Evolutionary conservation across 2,888 invertebrate species (phyloP), one percentile per base, ranked within the genome.

Genomic region (Sarcophaga variegata): DNA sequence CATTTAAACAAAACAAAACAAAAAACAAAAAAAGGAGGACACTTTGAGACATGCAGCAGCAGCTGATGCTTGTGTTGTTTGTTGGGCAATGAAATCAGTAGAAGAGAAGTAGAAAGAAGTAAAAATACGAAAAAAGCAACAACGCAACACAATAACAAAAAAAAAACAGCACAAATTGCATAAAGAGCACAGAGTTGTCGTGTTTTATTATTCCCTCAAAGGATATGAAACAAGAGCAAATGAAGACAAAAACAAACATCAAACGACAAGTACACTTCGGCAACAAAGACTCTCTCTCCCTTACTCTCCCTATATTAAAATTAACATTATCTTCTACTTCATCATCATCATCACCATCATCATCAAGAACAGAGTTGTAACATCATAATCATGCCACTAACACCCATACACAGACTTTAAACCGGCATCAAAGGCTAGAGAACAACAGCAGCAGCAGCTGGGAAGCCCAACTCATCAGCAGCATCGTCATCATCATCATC

Each of bases 141-240:
- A 80, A 80, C 64, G 69, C 62, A 67, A 69, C 62, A 72, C 62
- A 72, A 22, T 67, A 69, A n/a, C 12, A 37, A 22, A 62, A 62
- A 71, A 25, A 66, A 22, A 10, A 22, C n/a, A 47, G 14, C 60
- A 27, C 22, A 20, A 20, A 72, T 59, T 27, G 59, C 71, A 84
- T 87, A 84, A 82, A 81, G 81, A 87, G 87, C 81, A 79, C 71
- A 82, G 75, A 77, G 83, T 84, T 81, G 83, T 86, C 87, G 87
- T 84, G 66, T 79, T 87, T 87, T 87, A 84, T 84, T 84, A 87
- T 87, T 87, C 87, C 84, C 87, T 84, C 87, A 84, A 87, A 87
- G 87, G 87, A 87, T 84, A 37, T 37, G 37, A 37, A 87, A 87
- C 79, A 82, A 87, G 87, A 87, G 87, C 81, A 75, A 87, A 84